Percentiles rank a stretch among this genome's conserved stretches.
Evolutionary conservation across 2,888 invertebrate genomes (phyloP).

Genomic region (Anorthoa munda): DNA sequence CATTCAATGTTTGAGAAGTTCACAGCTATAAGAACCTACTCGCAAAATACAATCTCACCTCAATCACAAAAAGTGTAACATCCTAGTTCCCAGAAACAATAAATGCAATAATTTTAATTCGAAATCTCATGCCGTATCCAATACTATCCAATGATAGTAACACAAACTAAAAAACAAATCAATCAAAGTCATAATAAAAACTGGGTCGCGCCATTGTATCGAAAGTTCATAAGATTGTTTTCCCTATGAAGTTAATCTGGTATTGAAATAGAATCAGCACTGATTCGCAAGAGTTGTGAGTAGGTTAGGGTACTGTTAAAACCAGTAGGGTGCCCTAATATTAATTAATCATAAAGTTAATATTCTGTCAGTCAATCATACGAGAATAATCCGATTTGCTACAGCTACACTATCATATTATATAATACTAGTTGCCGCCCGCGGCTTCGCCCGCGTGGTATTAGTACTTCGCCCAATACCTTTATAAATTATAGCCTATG

Average conservation of each 20-base stretch:
- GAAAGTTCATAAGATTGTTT: conserved; percentile 35
- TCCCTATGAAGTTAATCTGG: conserved; percentile 52
- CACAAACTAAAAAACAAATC: conserved; percentile 49
- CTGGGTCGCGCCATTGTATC: conserved; percentile 59
- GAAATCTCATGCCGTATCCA: conserved; percentile 29
- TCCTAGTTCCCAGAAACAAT: conserved; percentile 33
- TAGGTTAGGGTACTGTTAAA: conserved; percentile 53
- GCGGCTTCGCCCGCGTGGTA: too few relatives aligned
- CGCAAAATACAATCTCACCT: neutral
- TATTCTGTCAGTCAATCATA: conserved; percentile 31
- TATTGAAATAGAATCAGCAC: conserved; percentile 64
- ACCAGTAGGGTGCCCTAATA: conserved; percentile 43
- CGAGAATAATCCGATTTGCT: conserved; percentile 13
- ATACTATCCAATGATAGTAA: conserved; percentile 39
- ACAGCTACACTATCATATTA: too few relatives aligned
- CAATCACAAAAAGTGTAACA: conserved; percentile 27
- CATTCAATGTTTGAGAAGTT: neutral
- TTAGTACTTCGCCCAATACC: too few relatives aligned
- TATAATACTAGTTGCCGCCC: too few relatives aligned
- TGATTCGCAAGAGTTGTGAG: conserved; percentile 48
- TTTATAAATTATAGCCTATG: too few relatives aligned
- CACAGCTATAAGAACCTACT: neutral
- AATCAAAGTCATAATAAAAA: conserved; percentile 57
- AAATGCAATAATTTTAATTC: conserved; percentile 32
- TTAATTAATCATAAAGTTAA: conserved; percentile 24